Evolutionary conservation across 2,797 vertebrate species (phyloP).

Genomic region (Salarias fasciatus): DNA sequence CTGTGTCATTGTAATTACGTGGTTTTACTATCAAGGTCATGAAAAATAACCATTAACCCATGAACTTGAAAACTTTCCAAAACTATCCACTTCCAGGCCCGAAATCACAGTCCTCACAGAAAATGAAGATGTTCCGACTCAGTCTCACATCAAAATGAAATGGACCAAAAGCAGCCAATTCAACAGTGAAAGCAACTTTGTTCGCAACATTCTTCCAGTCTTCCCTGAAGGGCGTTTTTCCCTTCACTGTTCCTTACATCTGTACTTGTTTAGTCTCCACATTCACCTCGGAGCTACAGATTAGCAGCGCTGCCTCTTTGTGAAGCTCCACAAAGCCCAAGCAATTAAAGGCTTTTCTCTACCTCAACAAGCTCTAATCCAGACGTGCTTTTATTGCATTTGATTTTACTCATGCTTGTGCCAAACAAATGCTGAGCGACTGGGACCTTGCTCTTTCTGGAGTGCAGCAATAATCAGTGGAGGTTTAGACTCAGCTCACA

Average conservation of each 20-base stretch:
- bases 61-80: too few relatives aligned
- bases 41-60: constrained; percentile 4
- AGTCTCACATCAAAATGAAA: constrained; percentile 9
- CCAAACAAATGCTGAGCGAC: constrained; percentile 70
- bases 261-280: constrained; percentile 72
- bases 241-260: constrained; percentile 35
- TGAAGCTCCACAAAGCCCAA: constrained; percentile 76
- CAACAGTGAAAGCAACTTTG: constrained; percentile 45
- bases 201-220: constrained; percentile 49
- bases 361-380: constrained; percentile 83
- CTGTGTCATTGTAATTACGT: background rate
- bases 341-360: constrained; percentile 82
- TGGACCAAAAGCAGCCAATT: constrained; percentile 28
- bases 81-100: too few relatives aligned
- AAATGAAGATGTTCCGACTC: background rate
- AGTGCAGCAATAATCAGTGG: constrained; percentile 57
- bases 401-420: constrained; percentile 70
- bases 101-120: background rate
- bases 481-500: constrained; percentile 59
- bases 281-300: constrained; percentile 82
- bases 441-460: constrained; percentile 54
- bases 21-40: background rate
- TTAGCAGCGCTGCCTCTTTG: constrained; percentile 79
- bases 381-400: constrained; percentile 83
- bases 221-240: constrained; percentile 39